These are phyloP conservation scores for Xylophagus ater DNA, from an alignment of 2,888 invertebrate species.

Conservation along the genomic window DNA sequence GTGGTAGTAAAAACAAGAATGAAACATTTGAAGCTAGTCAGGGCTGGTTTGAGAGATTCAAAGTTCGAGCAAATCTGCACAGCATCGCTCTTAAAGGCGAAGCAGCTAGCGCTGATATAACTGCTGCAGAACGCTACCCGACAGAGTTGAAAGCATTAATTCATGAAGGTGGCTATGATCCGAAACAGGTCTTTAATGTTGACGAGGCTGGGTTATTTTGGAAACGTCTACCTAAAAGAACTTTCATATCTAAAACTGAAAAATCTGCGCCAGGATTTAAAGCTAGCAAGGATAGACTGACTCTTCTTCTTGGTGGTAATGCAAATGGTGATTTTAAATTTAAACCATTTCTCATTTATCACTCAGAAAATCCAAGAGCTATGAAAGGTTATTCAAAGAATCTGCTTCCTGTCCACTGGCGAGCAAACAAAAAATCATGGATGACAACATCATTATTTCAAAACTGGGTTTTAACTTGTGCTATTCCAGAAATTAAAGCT, in stretches of 20 bases:
- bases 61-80: conserved; percentile 14
- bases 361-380: too few species aligned
- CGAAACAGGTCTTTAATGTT: conserved; percentile 14
- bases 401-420: too few species aligned
- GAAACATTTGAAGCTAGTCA: conserved; percentile 20
- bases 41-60: conserved; percentile 20
- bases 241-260: conserved; percentile 19
- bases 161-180: conserved; percentile 17
- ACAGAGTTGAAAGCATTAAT: conserved; percentile 18
- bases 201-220: conserved; percentile 20
- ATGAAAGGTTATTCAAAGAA: too few species aligned
- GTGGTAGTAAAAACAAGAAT: conserved; percentile 14
- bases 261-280: conserved; percentile 20
- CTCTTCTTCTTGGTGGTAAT: too few species aligned
- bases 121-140: conserved; percentile 18
- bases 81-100: conserved; percentile 20
- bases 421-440: too few species aligned
- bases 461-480: too few species aligned
- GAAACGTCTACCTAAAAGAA: conserved; percentile 18
- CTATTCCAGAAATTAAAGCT: too few species aligned
- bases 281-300: too few species aligned
- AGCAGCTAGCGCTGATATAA: conserved; percentile 20
- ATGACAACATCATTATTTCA: too few species aligned
- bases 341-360: too few species aligned
- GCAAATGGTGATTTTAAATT: too few species aligned